A percentile compares a stretch with the other conserved stretches of the same genome.
Conservation (phyloP, 2,113 vertebrate genomes). For the Cheilinus undulatus region DNA sequence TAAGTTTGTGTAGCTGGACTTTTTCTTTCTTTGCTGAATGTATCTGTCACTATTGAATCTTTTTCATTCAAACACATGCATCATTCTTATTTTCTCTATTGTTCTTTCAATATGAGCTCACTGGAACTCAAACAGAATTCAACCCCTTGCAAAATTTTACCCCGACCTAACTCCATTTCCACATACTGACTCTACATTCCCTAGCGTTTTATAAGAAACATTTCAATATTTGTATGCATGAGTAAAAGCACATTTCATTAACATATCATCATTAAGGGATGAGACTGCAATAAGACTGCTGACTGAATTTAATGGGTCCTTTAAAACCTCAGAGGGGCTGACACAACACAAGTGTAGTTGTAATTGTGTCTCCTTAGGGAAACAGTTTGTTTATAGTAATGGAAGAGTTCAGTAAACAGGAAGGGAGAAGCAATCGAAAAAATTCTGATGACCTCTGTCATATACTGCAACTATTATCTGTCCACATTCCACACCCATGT, state of each 20-base stretch:
- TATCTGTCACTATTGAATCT: neutral
- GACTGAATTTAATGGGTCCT: slow-evolving; percentile 8
- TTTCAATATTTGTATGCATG: neutral
- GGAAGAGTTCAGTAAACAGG: slow-evolving; percentile 59
- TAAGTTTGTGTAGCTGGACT: neutral
- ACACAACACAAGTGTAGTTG: slow-evolving; percentile 13
- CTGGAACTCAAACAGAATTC: neutral
- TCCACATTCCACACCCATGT: slow-evolving; percentile 60
- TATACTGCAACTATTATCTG: slow-evolving; percentile 9
- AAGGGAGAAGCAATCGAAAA: slow-evolving; percentile 37
- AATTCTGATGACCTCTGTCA: slow-evolving; percentile 33
- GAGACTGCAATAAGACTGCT: neutral
- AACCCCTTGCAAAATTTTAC: slow-evolving; percentile 16
- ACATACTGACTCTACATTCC: slow-evolving; percentile 6
- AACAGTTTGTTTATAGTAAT: slow-evolving; percentile 59
- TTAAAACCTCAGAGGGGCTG: slow-evolving; percentile 21
- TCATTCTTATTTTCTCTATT: neutral
- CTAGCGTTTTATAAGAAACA: slow-evolving; percentile 1
- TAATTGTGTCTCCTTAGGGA: slow-evolving; percentile 16
- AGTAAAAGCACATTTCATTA: slow-evolving; percentile 3
- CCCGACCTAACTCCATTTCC: slow-evolving; percentile 6
- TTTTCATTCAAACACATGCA: slow-evolving; percentile 1
- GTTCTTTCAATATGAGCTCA: slow-evolving; percentile 16
- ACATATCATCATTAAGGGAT: slow-evolving; percentile 7
- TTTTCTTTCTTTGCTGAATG: neutral